Conservation (phyloP, 1,140 invertebrate species). For the Penaeus chinensis region DNA sequence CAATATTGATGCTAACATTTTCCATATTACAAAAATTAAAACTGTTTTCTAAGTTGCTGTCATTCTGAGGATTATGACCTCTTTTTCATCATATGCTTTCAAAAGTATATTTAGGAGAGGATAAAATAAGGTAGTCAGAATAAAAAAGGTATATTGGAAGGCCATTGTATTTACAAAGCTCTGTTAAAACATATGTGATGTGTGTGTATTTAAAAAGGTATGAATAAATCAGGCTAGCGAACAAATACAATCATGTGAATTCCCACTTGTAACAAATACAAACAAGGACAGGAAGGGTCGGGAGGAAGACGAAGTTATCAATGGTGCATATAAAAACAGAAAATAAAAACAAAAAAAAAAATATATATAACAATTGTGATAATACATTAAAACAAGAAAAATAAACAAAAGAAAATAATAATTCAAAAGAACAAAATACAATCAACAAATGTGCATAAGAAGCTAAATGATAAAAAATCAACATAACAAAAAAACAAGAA, state of each 20-base stretch:
- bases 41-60: too few species aligned
- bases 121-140: conserved; percentile 4
- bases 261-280: background rate
- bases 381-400: background rate
- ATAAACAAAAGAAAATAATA: background rate
- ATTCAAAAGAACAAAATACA: background rate
- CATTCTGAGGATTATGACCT: too few species aligned
- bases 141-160: conserved; percentile 23
- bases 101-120: background rate
- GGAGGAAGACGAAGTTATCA: too few species aligned
- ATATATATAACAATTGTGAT: background rate
- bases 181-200: conserved; percentile 7
- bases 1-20: too few species aligned
- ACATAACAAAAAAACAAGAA: conserved; percentile 12
- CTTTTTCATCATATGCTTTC: too few species aligned
- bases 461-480: background rate
- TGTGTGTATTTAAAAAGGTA: background rate
- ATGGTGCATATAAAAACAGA: background rate
- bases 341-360: background rate
- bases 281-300: too few species aligned
- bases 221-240: background rate
- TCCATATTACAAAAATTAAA: too few species aligned
- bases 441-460: background rate
- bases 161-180: conserved; percentile 58
- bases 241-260: background rate